Evolutionary conservation across 2,888 invertebrate species (phyloP), one percentile per base, ranked within the genome.

Genomic region (Stenichneumon culpator): DNA sequence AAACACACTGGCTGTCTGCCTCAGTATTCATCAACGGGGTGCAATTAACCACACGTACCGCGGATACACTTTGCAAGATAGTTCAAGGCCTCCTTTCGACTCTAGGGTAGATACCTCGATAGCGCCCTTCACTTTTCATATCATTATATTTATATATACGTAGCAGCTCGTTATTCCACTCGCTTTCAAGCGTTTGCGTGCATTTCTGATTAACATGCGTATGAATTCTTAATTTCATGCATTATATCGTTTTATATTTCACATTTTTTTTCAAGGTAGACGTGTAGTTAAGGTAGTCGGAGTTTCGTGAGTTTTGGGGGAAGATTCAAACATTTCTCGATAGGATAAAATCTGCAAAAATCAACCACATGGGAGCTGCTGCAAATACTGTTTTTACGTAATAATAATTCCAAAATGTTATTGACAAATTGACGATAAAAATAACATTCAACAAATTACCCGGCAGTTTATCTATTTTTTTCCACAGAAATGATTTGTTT

Each of bases 41-140:
- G 70, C 52, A 79, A 83, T 83, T 83, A 83, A 32, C 79, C 44
- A 69, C 83, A 75, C 83, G 74, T 57, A 36, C 50, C 57, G 47
- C 47, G 11, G 68, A 69, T 65, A 39, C 65, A 28, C 16, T 39
- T 22, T 54, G 11, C 50, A 57, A 57, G 70, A 75, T 70, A 52
- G 83, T 75, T 83, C 79, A 83, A 79, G 83, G 83, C 39, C 79
- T 22, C 28, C n/a, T 60, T 52, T 67, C 22, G 5, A 73, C 44
- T 32, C 50, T 52, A 19, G 14, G 25, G 5, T 39, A 47, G 69
- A 60, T 11, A 11, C 36, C 9, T 22, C 52, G 47, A 50, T 70
- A 57, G 14, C 44, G 44, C 28, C 14, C 16, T 19, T 7, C 16
- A 25, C 14, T 11, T 36, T 47, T 25, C 32, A 25, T 57, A 57